phyloP scores from a whole-genome alignment of 2,797 vertebrate genomes.

The Rhyacichthys aspro region DNA sequence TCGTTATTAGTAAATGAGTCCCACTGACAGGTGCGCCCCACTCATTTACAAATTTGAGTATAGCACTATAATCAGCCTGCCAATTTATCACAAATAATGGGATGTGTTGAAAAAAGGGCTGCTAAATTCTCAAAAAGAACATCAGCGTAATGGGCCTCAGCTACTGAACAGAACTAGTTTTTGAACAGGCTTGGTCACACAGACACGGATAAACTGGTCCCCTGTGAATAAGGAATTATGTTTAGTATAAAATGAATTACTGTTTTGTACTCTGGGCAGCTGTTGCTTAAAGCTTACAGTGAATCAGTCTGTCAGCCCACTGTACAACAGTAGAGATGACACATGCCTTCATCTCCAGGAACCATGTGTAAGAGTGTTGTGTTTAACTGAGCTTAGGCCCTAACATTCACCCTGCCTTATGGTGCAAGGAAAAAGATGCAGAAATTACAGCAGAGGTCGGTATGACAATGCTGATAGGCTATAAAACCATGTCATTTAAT shows the following conservation, averaged over 20 bases:
- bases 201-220: no score
- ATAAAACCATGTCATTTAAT: conserved; percentile 78
- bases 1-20: conserved; percentile 77
- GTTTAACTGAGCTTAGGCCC: conserved; percentile 69
- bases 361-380: conserved; percentile 34
- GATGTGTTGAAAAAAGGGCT: conserved; percentile 70
- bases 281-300: not conserved
- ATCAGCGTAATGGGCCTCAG: conserved; percentile 58
- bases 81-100: conserved; percentile 82
- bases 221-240: no score
- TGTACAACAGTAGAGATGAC: conserved; percentile 29
- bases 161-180: conserved; percentile 25
- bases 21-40: conserved; percentile 75
- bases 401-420: conserved; percentile 66
- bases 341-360: conserved; percentile 30
- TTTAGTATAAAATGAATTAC: not conserved
- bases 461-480: conserved; percentile 74
- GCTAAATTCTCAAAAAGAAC: conserved; percentile 68
- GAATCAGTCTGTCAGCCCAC: conserved; percentile 16
- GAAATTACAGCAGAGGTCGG: conserved; percentile 63
- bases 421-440: conserved; percentile 65
- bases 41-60: conserved; percentile 78
- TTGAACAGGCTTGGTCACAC: no score
- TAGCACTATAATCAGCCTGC: conserved; percentile 77
- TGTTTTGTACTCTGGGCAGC: conserved; percentile 1